Evolutionary conservation across 1,140 invertebrate species (phyloP), one percentile per base, ranked within the genome.

Genomic region (Drosophila sp.): DNA sequence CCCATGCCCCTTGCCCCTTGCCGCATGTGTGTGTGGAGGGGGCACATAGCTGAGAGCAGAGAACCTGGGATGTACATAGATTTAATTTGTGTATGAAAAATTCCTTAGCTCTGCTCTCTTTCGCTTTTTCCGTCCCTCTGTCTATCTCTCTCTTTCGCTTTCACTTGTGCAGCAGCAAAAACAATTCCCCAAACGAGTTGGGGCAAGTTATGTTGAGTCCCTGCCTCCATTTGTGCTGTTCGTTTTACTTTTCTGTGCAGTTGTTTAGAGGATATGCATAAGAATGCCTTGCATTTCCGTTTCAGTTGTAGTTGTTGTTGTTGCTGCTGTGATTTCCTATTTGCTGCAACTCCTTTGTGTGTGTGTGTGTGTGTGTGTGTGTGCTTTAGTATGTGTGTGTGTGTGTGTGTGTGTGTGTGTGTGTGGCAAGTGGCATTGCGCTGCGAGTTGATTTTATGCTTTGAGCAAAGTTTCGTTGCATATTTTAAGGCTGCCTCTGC

Each of bases 241-340:
- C 45, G 50, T 56, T 64, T 71, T 63, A 45, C 40, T 54, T 59
- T 63, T 46, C 53, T 61, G 51, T 45, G 59, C 74, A 81, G 79
- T 89, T 87, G 82, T 87, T 87, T 87, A 87, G 82, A 87, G 82
- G 82, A 87, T 87, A 87, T 87, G 82, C 82, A 87, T 87, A 89
- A 87, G 82, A 87, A 87, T 87, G 82, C 82, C 82, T 87, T 87
- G 82, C 83, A 87, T 87, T 87, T 87, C 82, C 82, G 82, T 78
- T 87, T 87, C 78, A 82, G 82, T 79, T 81, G 74, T 65, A 82
- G 82, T 79, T 81, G 74, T 65, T 61, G 67, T 58, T 65, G 67
- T 77, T 87, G 86, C 89, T 87, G 76, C 83, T 78, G 79, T 87
- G 79, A 82, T 87, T 87, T 87, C 75, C 74, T 86, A 81, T 80